phyloP scores from a whole-genome alignment of 2,888 invertebrate species.

The Eudasyphora cyanicolor region DNA sequence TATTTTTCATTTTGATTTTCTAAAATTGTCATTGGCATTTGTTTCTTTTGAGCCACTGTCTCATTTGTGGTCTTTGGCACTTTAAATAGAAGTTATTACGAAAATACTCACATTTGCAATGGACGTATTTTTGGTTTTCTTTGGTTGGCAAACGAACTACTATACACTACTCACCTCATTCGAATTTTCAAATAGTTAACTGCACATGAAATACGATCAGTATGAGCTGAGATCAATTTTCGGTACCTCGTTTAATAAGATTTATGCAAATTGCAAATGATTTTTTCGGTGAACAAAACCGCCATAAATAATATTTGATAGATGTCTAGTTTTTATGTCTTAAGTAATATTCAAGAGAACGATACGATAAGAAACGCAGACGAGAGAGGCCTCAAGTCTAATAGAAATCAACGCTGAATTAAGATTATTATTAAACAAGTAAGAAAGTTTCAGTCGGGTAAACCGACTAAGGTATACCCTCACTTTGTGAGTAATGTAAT shows the following conservation, averaged over 20 bases:
- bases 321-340: conserved; percentile 24
- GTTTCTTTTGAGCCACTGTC: not conserved
- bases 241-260: conserved; percentile 61
- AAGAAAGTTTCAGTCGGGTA: too few species aligned
- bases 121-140: too few species aligned
- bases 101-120: conserved; percentile 2
- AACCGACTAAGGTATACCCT: too few species aligned
- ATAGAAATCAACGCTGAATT: too few species aligned
- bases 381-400: not conserved
- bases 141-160: not conserved
- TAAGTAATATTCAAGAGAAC: conserved; percentile 9
- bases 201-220: conserved; percentile 3
- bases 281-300: conserved; percentile 4
- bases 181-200: too few species aligned
- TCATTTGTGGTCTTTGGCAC: not conserved
- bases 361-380: conserved; percentile 15
- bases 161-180: too few species aligned
- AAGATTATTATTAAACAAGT: too few species aligned
- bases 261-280: conserved; percentile 59
- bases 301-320: conserved; percentile 23
- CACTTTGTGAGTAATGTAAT: too few species aligned
- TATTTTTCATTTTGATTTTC: not conserved
- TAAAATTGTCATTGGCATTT: not conserved
- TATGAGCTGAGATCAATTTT: conserved; percentile 51
- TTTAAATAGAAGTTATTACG: not conserved